Evolutionary conservation across 2,888 invertebrate species (phyloP).

Genomic region (Sesia apiformis): DNA sequence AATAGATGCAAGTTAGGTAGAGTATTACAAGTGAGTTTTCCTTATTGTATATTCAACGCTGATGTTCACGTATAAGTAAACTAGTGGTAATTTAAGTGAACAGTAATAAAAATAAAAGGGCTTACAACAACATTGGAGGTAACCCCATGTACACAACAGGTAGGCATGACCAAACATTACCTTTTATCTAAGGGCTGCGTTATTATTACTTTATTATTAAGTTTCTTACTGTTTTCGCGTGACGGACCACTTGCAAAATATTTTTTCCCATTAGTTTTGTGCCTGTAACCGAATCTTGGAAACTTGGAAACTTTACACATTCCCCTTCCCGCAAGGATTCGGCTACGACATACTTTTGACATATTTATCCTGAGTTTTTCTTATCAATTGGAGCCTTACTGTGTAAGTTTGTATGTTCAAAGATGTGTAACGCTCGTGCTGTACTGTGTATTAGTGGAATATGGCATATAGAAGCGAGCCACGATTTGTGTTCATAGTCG

Average conservation of each 20-base stretch:
- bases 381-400: constrained; percentile 41
- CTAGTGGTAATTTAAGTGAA: too few relatives aligned
- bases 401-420: constrained; percentile 43
- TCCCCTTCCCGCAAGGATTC: background rate
- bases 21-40: too few relatives aligned
- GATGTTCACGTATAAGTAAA: too few relatives aligned
- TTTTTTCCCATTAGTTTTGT: constrained; percentile 9
- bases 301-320: constrained; percentile 24
- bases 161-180: too few relatives aligned
- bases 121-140: too few relatives aligned
- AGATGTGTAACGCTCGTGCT: constrained; percentile 45
- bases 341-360: constrained; percentile 21
- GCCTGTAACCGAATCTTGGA: constrained; percentile 34
- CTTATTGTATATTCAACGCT: too few relatives aligned
- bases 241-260: constrained; percentile 1
- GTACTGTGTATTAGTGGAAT: constrained; percentile 53
- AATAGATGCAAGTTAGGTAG: too few relatives aligned
- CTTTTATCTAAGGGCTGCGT: too few relatives aligned
- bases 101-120: too few relatives aligned
- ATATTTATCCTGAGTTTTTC: constrained; percentile 46
- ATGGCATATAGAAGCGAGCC: constrained; percentile 53
- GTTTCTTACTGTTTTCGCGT: too few relatives aligned
- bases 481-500: constrained; percentile 70
- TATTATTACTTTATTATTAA: too few relatives aligned
- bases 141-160: too few relatives aligned